Evolutionary conservation across 1,140 invertebrate species (phyloP).

Genomic region (Leptestheria dahalacensis): DNA sequence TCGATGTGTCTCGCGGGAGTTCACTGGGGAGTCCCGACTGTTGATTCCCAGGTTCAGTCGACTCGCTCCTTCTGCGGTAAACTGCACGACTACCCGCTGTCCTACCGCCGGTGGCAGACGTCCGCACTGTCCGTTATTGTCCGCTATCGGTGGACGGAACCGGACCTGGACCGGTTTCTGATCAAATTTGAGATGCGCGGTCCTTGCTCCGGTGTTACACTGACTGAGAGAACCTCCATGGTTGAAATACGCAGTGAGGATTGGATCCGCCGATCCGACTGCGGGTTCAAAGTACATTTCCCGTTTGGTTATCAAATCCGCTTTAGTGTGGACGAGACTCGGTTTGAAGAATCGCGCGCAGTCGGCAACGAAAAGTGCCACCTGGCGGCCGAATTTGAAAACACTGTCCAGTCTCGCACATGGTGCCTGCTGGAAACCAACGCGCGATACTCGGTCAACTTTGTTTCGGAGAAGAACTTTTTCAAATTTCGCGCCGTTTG

Average conservation of each 20-base stretch:
- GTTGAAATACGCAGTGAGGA: not conserved
- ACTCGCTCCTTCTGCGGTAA: not conserved
- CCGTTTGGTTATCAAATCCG: conserved; percentile 42
- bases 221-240: not conserved
- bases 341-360: not conserved
- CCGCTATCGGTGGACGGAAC: not conserved
- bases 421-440: too few relatives aligned
- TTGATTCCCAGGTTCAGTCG: not conserved
- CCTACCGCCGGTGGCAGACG: not conserved
- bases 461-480: too few relatives aligned
- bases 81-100: not conserved
- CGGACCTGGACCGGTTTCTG: not conserved
- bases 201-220: not conserved
- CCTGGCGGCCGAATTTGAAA: not conserved
- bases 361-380: not conserved
- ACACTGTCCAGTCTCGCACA: too few relatives aligned
- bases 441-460: too few relatives aligned
- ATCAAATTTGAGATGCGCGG: not conserved
- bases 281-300: conserved; percentile 43
- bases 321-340: not conserved
- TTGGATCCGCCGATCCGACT: conserved; percentile 22
- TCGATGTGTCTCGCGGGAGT: not conserved
- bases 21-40: not conserved
- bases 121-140: not conserved
- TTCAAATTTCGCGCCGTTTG: too few relatives aligned